These are phyloP conservation scores for Cynoglossus semilaevis DNA, from an alignment of 2,113 vertebrate genomes.

Conservation along the genomic window DNA sequence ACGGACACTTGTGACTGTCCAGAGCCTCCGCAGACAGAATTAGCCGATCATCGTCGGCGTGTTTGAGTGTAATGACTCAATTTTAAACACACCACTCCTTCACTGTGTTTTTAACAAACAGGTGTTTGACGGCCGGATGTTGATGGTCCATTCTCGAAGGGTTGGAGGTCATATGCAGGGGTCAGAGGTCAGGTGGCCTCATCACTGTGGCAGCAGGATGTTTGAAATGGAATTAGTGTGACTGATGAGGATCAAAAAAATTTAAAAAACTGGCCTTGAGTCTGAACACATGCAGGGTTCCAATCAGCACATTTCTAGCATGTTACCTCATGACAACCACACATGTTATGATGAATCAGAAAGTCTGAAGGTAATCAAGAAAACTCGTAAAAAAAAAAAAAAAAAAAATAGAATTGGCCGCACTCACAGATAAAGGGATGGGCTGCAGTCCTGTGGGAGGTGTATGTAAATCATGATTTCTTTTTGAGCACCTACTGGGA, in stretches of 20 bases:
- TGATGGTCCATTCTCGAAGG: slow-evolving; percentile 27
- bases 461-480: slow-evolving; percentile 35
- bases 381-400: too few relatives aligned
- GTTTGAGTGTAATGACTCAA: slow-evolving; percentile 41
- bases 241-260: slow-evolving; percentile 38
- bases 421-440: background rate
- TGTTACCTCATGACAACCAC: too few relatives aligned
- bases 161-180: slow-evolving; percentile 45
- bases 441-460: slow-evolving; percentile 8
- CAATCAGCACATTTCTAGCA: background rate
- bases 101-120: slow-evolving; percentile 45
- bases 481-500: slow-evolving; percentile 27
- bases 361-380: too few relatives aligned
- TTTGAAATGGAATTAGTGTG: slow-evolving; percentile 49
- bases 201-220: slow-evolving; percentile 34
- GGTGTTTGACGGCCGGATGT: slow-evolving; percentile 65
- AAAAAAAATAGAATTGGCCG: too few relatives aligned
- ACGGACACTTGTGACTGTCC: slow-evolving; percentile 60
- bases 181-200: slow-evolving; percentile 60
- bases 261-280: slow-evolving; percentile 33
- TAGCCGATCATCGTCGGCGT: slow-evolving; percentile 50
- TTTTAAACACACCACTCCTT: slow-evolving; percentile 18
- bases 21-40: slow-evolving; percentile 64
- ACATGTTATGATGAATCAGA: too few relatives aligned
- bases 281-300: slow-evolving; percentile 4